Conservation (phyloP, 1,140 invertebrate species). For the Pogonomyrmex californicus region DNA sequence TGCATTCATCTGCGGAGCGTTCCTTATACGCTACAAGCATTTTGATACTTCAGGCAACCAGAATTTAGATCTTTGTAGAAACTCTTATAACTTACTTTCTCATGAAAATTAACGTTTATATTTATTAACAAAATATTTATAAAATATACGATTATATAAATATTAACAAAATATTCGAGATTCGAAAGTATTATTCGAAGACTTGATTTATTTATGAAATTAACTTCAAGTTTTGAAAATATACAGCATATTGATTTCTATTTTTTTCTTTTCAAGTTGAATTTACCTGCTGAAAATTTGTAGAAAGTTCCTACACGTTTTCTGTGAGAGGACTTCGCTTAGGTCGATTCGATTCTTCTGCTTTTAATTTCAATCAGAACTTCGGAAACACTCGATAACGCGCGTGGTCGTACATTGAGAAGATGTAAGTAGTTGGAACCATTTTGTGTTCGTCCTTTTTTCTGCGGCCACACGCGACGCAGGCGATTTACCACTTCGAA, state of each 20-base stretch:
- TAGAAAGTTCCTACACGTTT: neutral
- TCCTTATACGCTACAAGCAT: conserved; percentile 10
- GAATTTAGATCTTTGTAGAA: neutral
- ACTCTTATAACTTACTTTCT: neutral
- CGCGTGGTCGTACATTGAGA: conserved; percentile 10
- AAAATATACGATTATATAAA: too few species aligned
- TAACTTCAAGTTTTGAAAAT: neutral
- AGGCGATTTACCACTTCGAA: conserved; percentile 27
- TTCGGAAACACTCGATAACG: conserved; percentile 11
- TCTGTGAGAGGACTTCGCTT: neutral
- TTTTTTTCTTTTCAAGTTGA: neutral
- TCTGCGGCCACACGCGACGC: conserved; percentile 11
- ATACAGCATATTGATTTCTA: neutral
- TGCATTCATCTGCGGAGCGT: conserved; percentile 54
- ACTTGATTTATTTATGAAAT: neutral
- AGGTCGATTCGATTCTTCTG: neutral
- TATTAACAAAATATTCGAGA: conserved; percentile 12
- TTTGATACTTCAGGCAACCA: conserved; percentile 40
- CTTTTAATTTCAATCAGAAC: conserved; percentile 32
- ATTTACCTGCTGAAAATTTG: neutral
- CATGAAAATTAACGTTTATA: neutral
- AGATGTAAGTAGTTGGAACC: conserved; percentile 21
- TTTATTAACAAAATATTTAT: conserved; percentile 11
- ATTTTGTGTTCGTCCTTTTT: conserved; percentile 48
- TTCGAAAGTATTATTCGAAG: neutral